Percentiles rank a stretch among this genome's conserved stretches.
Evolutionary conservation across 1,140 invertebrate genomes (phyloP).

Genomic region (Microvelia longipes): DNA sequence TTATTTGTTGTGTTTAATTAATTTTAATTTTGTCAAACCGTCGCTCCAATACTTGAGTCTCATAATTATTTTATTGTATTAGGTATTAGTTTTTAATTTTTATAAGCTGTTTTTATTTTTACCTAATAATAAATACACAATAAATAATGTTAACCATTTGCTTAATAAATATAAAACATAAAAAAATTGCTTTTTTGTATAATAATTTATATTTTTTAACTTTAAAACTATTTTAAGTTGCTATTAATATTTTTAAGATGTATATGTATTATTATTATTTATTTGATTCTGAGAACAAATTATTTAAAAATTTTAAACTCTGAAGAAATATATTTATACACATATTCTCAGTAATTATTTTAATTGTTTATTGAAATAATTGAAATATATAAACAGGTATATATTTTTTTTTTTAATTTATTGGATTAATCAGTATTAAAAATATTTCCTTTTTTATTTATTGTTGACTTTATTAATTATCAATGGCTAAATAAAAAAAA

Average conservation of each 20-base stretch:
- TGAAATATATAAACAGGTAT: no score
- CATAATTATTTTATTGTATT: neutral
- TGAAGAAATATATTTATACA: no score
- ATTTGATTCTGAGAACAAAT: neutral
- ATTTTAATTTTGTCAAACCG: neutral
- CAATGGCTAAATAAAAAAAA: no score
- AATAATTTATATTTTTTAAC: neutral
- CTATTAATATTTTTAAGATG: neutral
- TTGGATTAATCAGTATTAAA: no score
- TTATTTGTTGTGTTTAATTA: neutral
- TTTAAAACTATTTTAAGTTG: neutral
- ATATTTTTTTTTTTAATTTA: neutral
- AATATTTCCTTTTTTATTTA: no score
- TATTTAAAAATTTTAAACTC: no score
- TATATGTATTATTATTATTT: neutral
- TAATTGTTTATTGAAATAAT: no score
- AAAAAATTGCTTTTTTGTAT: neutral
- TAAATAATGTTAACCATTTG: neutral
- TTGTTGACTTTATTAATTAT: no score
- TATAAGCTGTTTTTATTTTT: neutral
- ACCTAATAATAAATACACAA: neutral
- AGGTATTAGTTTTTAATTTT: neutral
- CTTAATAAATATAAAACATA: neutral
- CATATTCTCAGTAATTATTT: no score
- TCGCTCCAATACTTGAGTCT: neutral